These are phyloP conservation scores for Bryconaethiops microstoma DNA, from an alignment of 2,797 vertebrate species.

Conservation along the genomic window DNA sequence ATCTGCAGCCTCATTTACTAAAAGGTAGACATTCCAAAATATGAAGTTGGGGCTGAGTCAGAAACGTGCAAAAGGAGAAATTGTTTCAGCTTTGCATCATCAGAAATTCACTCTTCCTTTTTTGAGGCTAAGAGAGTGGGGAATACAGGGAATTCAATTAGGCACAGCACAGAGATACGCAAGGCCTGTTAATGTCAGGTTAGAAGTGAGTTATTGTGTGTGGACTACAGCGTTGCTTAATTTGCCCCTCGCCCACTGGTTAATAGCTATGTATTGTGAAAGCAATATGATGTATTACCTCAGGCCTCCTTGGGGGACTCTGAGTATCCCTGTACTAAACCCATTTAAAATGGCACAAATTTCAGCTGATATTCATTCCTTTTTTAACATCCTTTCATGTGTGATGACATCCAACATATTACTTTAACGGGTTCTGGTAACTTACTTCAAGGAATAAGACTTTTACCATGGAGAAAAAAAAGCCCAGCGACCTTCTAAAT, in stretches of 20 bases:
- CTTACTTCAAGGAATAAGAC: conserved; percentile 15
- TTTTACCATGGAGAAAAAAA: neutral
- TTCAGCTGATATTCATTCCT: conserved; percentile 60
- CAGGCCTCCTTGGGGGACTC: conserved; percentile 65
- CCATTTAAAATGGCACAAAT: conserved; percentile 65
- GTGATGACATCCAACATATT: conserved; percentile 27
- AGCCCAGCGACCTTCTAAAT: neutral
- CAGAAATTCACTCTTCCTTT: conserved; percentile 34
- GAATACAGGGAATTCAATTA: conserved; percentile 72
- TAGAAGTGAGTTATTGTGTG: conserved; percentile 77
- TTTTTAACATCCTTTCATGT: conserved; percentile 52
- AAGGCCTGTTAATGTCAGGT: conserved; percentile 70
- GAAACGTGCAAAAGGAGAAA: conserved; percentile 40
- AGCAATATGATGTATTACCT: conserved; percentile 79
- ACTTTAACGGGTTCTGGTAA: conserved; percentile 14
- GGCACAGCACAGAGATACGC: conserved; percentile 63
- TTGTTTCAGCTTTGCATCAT: conserved; percentile 46
- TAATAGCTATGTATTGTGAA: conserved; percentile 76
- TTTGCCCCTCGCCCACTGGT: conserved; percentile 55
- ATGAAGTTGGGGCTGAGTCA: neutral
- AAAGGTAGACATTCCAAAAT: conserved; percentile 36
- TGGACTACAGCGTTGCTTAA: conserved; percentile 66
- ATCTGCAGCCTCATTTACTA: conserved; percentile 50
- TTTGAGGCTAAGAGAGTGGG: conserved; percentile 46
- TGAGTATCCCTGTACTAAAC: conserved; percentile 64